Evolutionary conservation across 1,140 invertebrate species (phyloP), one percentile per base, ranked within the genome.

Genomic region (Pristionchus pacificus): DNA sequence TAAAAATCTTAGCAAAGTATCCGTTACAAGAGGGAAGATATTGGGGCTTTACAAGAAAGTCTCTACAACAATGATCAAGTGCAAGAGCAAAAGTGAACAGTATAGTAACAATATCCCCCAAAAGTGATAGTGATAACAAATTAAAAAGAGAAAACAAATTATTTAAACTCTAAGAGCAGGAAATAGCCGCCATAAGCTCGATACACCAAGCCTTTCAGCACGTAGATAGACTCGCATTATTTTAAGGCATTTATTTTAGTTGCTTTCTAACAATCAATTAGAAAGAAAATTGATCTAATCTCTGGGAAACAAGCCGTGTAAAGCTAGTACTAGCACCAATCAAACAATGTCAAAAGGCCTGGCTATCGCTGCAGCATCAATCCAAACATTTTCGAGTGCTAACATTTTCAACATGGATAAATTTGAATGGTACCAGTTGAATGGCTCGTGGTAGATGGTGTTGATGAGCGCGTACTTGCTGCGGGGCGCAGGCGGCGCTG

Each of bases 401-500:
- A n/a, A n/a, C n/a, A n/a, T n/a, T n/a, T n/a, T n/a, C n/a, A n/a
- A n/a, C n/a, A n/a, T n/a, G n/a, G n/a, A 13, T 10, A 24, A 10
- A 25, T 24, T 60, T 60, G 13, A 25, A 2, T 33, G 49, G 3
- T n/a, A 72, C 71, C 71, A 73, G 60, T 72, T 62, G 66, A 73
- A 73, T 0, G 71, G 71, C 57, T 73, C 71, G 57, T 73, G 64
- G 71, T 73, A 73, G 33, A 73, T 61, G 13, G 65, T 68, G n/a
- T 73, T 68, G 49, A 73, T 66, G 60, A 73, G 67, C 55, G 38
- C 60, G 32, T 68, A 73, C 32, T 66, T 32, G 27, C 58, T 73
- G 13, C 60, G 25, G 19, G 68, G 55, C 31, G 65, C 65, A 24
- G 62, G 33, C 19, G 71, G 71, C 49, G 31, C 14, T 31, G 71